phyloP scores from a whole-genome alignment of 2,888 invertebrate genomes.

The Chelonus formosanus region DNA sequence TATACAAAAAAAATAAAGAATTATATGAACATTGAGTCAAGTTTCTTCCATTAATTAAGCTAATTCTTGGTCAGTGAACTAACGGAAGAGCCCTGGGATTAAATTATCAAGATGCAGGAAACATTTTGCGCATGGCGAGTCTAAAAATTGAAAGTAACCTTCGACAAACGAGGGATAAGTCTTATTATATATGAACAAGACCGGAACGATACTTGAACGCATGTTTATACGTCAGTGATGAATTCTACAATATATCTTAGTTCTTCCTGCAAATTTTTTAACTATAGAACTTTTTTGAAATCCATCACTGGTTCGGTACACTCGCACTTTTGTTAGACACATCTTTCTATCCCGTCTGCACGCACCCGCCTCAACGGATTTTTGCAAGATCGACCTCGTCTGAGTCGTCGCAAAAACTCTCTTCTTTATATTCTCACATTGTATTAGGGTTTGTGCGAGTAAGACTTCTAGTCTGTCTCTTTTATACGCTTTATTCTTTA shows the following conservation, averaged over 20 bases:
- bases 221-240: neutral
- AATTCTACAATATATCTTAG: no score
- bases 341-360: constrained; percentile 10
- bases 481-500: constrained; percentile 54
- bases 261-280: no score
- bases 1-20: no score
- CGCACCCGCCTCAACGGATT: constrained; percentile 47
- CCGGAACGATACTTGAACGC: constrained; percentile 16
- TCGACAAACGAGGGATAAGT: constrained; percentile 5
- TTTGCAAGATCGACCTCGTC: constrained; percentile 45
- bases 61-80: constrained; percentile 5
- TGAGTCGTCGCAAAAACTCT: constrained; percentile 32
- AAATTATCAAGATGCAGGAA: constrained; percentile 17
- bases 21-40: no score
- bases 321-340: no score
- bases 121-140: constrained; percentile 12
- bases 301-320: no score
- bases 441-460: constrained; percentile 22
- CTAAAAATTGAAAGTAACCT: constrained; percentile 19
- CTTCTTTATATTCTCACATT: constrained; percentile 38
- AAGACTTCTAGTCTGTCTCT: constrained; percentile 47
- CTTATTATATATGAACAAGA: constrained; percentile 11
- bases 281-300: no score
- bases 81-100: constrained; percentile 8
- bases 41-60: neutral